phyloP scores from a whole-genome alignment of 2,797 vertebrate species.

The Arctocebus calabarensis region DNA sequence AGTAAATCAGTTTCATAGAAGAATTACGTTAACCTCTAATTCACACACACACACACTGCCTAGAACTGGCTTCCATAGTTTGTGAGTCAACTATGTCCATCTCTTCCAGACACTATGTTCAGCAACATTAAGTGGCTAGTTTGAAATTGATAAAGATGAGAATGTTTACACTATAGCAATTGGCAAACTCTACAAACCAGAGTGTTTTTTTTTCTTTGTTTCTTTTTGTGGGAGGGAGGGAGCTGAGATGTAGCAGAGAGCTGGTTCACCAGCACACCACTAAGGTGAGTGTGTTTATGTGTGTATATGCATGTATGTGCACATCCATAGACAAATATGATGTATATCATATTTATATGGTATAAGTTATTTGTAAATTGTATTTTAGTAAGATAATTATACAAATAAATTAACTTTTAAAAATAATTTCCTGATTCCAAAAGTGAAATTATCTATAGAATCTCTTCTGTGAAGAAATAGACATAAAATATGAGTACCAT shows the following conservation, averaged over 20 bases:
- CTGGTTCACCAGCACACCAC: background rate
- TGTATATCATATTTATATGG: no score
- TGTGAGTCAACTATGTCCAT: background rate
- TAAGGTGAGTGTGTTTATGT: background rate
- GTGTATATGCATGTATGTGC: no score
- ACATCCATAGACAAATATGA: background rate
- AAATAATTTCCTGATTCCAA: background rate
- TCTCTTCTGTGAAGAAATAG: background rate
- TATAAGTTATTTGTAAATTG: background rate
- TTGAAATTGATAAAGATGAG: background rate
- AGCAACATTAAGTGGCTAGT: background rate
- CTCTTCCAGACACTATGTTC: background rate
- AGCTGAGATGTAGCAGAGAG: background rate
- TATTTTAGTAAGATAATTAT: background rate
- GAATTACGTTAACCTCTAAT: background rate
- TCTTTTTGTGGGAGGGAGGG: background rate
- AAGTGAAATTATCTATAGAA: background rate
- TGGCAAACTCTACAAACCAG: background rate
- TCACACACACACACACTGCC: background rate
- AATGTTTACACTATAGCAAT: background rate
- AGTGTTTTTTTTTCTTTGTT: background rate
- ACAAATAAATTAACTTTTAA: background rate
- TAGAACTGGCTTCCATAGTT: background rate
- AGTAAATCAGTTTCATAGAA: background rate
- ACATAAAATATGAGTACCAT: background rate